phyloP scores from a whole-genome alignment of 37 sponge, comb jelly and placozoan genomes.

The Cliona cf. orientalis region DNA sequence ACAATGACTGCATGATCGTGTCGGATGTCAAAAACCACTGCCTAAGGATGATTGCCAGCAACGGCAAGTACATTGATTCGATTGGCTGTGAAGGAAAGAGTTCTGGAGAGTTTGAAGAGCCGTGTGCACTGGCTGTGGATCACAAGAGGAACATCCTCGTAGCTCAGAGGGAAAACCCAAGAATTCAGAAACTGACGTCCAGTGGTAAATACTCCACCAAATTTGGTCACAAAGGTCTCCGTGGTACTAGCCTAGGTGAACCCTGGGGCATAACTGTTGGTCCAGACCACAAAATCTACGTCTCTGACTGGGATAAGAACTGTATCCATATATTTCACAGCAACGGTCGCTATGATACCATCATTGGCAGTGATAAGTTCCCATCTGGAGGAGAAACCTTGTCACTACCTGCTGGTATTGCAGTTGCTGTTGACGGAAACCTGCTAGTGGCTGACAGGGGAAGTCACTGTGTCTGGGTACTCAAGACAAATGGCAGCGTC shows the following conservation, averaged over 20 bases:
- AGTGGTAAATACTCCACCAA: constrained; percentile 15
- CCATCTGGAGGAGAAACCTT: constrained; percentile 10
- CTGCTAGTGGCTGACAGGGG: constrained; percentile 34
- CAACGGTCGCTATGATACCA: background rate
- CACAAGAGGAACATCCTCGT: constrained; percentile 11
- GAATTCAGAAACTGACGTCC: constrained; percentile 12
- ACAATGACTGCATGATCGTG: constrained; percentile 28
- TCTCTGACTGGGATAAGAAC: constrained; percentile 35
- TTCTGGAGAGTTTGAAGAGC: constrained; percentile 15
- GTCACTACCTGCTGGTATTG: constrained; percentile 37
- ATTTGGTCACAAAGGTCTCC: constrained; percentile 32
- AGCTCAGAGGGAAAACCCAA: constrained; percentile 24
- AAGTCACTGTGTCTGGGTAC: constrained; percentile 49
- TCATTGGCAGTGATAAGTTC: background rate
- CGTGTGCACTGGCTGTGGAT: constrained; percentile 19
- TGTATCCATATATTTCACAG: constrained; percentile 41
- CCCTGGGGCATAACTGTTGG: constrained; percentile 44
- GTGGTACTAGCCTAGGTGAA: constrained; percentile 10
- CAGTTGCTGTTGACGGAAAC: constrained; percentile 1
- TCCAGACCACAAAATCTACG: constrained; percentile 3
- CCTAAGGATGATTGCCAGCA: constrained; percentile 33
- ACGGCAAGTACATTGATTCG: constrained; percentile 28
- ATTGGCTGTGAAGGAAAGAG: constrained; percentile 34
- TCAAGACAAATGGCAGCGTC: constrained; percentile 4
- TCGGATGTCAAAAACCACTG: constrained; percentile 43